A percentile compares a stretch with the other conserved stretches of the same genome.
These are phyloP conservation scores for Epizoanthus scotinus DNA, from an alignment of 92 coral and sea anemone genomes.

Conservation along the genomic window DNA sequence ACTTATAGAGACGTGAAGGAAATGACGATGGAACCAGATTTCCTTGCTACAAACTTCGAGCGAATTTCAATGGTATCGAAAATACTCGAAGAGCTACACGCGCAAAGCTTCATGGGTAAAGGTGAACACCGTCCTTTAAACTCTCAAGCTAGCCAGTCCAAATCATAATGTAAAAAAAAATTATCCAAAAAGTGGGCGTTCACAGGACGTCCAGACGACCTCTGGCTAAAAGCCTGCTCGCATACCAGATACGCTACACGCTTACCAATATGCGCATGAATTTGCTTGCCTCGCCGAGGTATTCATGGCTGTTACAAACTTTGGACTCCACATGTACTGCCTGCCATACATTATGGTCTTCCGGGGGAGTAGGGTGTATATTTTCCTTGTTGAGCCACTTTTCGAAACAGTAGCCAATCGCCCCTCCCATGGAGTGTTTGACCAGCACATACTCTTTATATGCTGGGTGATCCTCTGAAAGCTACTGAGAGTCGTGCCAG, in stretches of 20 bases:
- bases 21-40: no score
- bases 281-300: neutral
- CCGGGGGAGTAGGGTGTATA: constrained; percentile 6
- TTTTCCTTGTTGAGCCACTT: neutral
- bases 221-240: no score
- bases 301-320: constrained; percentile 15
- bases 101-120: no score
- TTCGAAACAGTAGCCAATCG: constrained; percentile 12
- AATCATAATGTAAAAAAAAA: no score
- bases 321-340: constrained; percentile 6
- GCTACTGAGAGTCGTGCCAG: constrained; percentile 1
- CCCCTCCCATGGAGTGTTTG: constrained; percentile 26
- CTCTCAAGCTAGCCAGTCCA: no score
- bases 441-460: constrained; percentile 8
- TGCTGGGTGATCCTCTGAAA: constrained; percentile 7
- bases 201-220: no score
- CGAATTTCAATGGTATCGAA: no score
- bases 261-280: constrained; percentile 22
- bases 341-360: constrained; percentile 20
- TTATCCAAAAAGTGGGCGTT: no score
- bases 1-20: no score
- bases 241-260: constrained; percentile 45
- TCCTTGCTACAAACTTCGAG: no score
- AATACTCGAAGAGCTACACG: no score
- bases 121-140: no score